Base-by-base conservation (phyloP, 2,888 invertebrate species). In the Eremobia ochroleuca region DNA sequence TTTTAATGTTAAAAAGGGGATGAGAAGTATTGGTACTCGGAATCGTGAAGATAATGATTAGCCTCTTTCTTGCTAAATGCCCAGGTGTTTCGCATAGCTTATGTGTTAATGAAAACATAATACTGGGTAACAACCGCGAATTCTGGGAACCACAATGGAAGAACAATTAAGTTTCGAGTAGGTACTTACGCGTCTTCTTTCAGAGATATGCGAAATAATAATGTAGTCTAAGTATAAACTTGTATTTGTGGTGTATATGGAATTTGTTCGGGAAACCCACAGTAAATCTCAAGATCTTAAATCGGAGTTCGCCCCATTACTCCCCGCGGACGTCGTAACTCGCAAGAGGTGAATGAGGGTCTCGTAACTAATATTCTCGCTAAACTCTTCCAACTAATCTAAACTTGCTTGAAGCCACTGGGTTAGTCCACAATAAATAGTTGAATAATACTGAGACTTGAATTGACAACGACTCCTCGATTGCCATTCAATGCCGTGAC, bases 101-200 rank as follows among this genome's bases (percentile, higher is more conserved):
- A 46, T 49, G 73, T 77, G 77, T 73, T 83, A 84, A 76, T 84
- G 58, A 73, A 84, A 77, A 78, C 82, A 77, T 73, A 73, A 67
- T 67, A 72, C 64, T 70, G 28, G 21, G 58, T 69, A 78, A 72
- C 28, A 77, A 67, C 74, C 64, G 62, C 28, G n/a, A 73, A 71
- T 75, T 64, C 55, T 77, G 15, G 28, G 65, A 85, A 70, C 8
- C 28, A 68, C 65, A 75, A 52, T 37, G 34, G 34, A 37, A n/a
- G 43, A 6, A 21, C 11, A 40, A 21, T 25, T 34, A 62, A 49
- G 13, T 61, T 76, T 40, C 31, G 28, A 64, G 37, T 67, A 49
- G 9, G 9, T 37, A 37, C 37, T 37, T 52, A 43, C 11, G 1
- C 1, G 21, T 37, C 21, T 49, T 46, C 28, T 55, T 61, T 55